Evolutionary conservation across 2,797 vertebrate genomes (phyloP), one percentile per base, ranked within the genome.

Genomic region (Syndactyla subalaris): DNA sequence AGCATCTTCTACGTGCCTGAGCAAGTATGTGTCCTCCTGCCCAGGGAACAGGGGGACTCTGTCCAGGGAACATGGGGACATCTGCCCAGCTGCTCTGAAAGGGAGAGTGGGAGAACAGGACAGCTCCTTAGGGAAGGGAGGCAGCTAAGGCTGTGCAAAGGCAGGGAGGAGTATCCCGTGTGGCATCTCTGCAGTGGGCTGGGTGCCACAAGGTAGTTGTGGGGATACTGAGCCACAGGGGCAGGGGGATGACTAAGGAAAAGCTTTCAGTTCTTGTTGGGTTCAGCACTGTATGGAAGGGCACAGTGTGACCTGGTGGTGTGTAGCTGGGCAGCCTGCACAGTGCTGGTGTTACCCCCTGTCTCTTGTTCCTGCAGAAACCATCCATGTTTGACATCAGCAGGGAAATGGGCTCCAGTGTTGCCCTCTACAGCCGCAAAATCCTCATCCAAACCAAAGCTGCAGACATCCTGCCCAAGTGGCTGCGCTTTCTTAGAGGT

Each of bases 301-400:
- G 18, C n/a, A 15, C 43, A 18, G 34, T 32, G 59, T 75, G 74
- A 38, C 0, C 5, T 55, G 48, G 29, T 1, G 19, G 20, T 7
- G 15, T 62, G 52, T 48, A 52, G 34, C 22, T 26, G 67, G 22
- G 63, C 7, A 14, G 8, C 2, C 63, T 74, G 74, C 36, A 30
- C 18, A 6, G 63, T n/a, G 32, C 62, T 79, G 51, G 3, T 48
- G 27, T 84, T 39, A 66, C 32, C 26, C 87, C 63, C 54, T 36
- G 32, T 74, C 10, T 20, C 20, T 79, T 59, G 24, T 38, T 66
- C 54, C 67, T 87, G 88, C 98, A 99, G 99, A 99, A 99, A 86
- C 99, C 99, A 2, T 99, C 98, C 97, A 98, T 99, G 99, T 99
- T 99, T 57, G 99, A 99, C 6, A 98, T 99, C 96, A 99, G 99